Conservation (phyloP, 2,113 vertebrate genomes). For the Neolamprologus tretocephalus region DNA sequence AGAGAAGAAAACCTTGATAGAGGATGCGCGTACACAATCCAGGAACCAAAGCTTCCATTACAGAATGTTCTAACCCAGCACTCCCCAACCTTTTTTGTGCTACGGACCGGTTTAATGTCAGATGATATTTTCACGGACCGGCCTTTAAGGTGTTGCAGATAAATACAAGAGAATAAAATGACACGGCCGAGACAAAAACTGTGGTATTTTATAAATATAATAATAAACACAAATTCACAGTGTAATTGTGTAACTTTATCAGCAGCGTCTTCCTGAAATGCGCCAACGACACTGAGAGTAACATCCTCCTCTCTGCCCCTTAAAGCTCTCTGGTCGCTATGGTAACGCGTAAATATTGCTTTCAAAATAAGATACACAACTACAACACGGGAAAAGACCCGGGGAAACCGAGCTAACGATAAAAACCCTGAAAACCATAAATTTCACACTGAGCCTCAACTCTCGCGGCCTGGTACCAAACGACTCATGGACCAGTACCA, state of each 20-base stretch:
- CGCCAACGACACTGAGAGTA: rapidly evolving
- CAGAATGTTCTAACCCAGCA: not conserved
- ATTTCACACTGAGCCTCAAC: not conserved
- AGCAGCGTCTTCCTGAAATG: not conserved
- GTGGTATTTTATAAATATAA: not conserved
- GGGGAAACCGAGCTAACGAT: rapidly evolving
- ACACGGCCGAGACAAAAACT: not conserved
- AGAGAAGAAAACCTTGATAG: not conserved
- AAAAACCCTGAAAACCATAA: not conserved
- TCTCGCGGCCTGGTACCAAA: rapidly evolving
- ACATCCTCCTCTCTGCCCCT: not conserved
- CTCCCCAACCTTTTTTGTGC: not conserved
- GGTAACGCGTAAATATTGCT: not conserved
- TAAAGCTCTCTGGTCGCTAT: rapidly evolving
- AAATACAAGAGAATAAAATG: not conserved
- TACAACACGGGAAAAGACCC: not conserved
- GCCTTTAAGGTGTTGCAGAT: not conserved
- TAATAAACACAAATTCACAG: not conserved
- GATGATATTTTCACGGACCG: not conserved
- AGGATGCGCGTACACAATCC: not conserved
- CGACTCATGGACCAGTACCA: not conserved
- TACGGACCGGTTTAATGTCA: not conserved
- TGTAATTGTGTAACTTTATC: not conserved
- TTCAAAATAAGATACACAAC: not conserved
- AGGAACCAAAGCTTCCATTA: not conserved